Percentiles rank a stretch among this genome's conserved stretches.
phyloP scores from a whole-genome alignment of 1,140 invertebrate species.

The Euglossa dilemma region DNA sequence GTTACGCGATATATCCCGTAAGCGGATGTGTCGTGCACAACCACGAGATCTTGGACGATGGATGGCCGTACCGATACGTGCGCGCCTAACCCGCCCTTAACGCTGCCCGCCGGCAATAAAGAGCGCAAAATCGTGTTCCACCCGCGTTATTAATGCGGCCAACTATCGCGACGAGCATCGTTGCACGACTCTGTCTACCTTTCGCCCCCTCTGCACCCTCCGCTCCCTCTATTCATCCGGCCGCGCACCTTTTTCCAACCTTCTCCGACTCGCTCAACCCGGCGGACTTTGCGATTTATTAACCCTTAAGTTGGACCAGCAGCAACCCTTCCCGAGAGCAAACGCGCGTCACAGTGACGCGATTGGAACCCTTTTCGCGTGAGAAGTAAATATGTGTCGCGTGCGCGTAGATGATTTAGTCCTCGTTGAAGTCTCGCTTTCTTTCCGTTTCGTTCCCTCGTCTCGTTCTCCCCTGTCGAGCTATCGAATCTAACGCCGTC shows the following conservation, averaged over 20 bases:
- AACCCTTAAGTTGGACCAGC: slow-evolving; percentile 48
- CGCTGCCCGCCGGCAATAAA: slow-evolving; percentile 64
- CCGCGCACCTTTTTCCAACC: neutral
- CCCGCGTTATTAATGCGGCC: slow-evolving; percentile 65
- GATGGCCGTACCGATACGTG: slow-evolving; percentile 65
- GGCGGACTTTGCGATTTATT: slow-evolving; percentile 44
- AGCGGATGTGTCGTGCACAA: slow-evolving; percentile 68
- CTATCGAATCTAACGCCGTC: too few species aligned
- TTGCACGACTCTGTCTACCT: slow-evolving; percentile 41
- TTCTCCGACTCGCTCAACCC: neutral
- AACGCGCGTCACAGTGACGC: neutral
- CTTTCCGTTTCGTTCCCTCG: too few species aligned
- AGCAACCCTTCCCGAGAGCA: neutral
- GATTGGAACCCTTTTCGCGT: neutral
- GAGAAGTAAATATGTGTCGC: neutral
- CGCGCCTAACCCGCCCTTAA: slow-evolving; percentile 51
- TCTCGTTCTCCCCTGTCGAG: too few species aligned
- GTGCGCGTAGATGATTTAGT: neutral
- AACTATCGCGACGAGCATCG: slow-evolving; percentile 64
- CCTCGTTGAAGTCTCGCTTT: too few species aligned
- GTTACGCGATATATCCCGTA: slow-evolving; percentile 66
- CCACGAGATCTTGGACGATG: slow-evolving; percentile 69
- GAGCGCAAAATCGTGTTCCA: slow-evolving; percentile 68
- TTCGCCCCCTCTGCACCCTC: neutral
- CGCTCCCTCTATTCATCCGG: neutral